Percentiles rank a stretch among this genome's conserved stretches.
Evolutionary conservation across 2,888 invertebrate genomes (phyloP).

Genomic region (Latrodectus hesperus): DNA sequence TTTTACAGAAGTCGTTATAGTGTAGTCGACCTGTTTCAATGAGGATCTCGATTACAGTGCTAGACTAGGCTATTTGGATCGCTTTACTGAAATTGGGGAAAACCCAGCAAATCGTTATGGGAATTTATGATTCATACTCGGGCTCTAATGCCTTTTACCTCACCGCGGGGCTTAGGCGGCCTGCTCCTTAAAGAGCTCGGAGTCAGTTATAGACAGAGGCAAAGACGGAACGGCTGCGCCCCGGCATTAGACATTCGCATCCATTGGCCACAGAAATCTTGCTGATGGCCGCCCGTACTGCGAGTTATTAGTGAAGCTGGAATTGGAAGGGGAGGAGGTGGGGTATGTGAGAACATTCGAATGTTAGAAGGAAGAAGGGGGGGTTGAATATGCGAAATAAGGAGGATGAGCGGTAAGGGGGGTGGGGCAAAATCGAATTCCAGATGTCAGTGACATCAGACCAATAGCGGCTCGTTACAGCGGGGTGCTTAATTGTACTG

Average conservation of each 20-base stretch:
- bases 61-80: background rate
- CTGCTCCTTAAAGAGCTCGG: background rate
- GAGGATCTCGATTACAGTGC: background rate
- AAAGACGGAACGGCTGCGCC: background rate
- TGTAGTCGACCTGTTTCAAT: background rate
- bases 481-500: constrained; percentile 42
- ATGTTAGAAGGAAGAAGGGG: background rate
- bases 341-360: background rate
- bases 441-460: constrained; percentile 60
- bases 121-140: background rate
- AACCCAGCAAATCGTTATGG: background rate
- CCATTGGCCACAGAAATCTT: background rate
- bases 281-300: background rate
- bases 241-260: constrained; percentile 1
- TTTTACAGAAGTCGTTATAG: background rate
- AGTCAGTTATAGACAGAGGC: constrained; percentile 1
- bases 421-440: constrained; percentile 25
- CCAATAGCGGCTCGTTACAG: constrained; percentile 56
- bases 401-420: background rate
- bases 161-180: background rate
- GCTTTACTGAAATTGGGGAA: background rate
- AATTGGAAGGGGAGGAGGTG: background rate
- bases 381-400: constrained; percentile 22
- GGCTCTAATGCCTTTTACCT: constrained; percentile 3
- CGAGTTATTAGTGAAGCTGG: background rate